phyloP scores from a whole-genome alignment of 1,140 invertebrate genomes.

The Scaptodrosophila lebanonensis region DNA sequence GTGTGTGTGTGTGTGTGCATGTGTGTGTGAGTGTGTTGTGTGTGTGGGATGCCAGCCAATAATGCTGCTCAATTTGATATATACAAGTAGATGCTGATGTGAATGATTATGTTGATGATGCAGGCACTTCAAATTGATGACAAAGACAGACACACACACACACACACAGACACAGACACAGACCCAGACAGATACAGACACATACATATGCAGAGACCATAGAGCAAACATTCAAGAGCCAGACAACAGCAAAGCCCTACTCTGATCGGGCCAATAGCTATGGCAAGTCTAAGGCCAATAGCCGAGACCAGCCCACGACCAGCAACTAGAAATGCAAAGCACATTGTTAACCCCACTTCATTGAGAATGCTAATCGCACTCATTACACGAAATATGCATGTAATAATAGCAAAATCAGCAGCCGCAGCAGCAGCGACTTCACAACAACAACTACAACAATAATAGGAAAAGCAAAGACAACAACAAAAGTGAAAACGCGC shows the following conservation, averaged over 20 bases:
- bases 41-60: slow-evolving; percentile 23
- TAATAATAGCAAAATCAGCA: slow-evolving; percentile 71
- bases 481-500: too few species aligned
- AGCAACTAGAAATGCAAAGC: slow-evolving; percentile 61
- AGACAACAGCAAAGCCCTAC: too few species aligned
- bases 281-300: too few species aligned
- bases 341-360: slow-evolving; percentile 71
- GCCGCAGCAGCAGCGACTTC: slow-evolving; percentile 12
- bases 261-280: too few species aligned
- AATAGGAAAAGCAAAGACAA: not conserved
- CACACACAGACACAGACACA: too few species aligned
- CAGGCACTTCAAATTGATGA: slow-evolving; percentile 25
- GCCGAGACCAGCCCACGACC: too few species aligned
- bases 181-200: too few species aligned
- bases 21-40: too few species aligned
- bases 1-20: not conserved
- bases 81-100: slow-evolving; percentile 66
- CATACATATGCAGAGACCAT: too few species aligned
- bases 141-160: slow-evolving; percentile 5
- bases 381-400: slow-evolving; percentile 74
- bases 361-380: slow-evolving; percentile 73
- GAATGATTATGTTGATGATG: slow-evolving; percentile 67
- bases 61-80: slow-evolving; percentile 64
- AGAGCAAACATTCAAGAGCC: too few species aligned
- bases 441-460: slow-evolving; percentile 22